Base-by-base conservation (phyloP, 2,888 invertebrate genomes). In the Eurytoma adleriae region DNA sequence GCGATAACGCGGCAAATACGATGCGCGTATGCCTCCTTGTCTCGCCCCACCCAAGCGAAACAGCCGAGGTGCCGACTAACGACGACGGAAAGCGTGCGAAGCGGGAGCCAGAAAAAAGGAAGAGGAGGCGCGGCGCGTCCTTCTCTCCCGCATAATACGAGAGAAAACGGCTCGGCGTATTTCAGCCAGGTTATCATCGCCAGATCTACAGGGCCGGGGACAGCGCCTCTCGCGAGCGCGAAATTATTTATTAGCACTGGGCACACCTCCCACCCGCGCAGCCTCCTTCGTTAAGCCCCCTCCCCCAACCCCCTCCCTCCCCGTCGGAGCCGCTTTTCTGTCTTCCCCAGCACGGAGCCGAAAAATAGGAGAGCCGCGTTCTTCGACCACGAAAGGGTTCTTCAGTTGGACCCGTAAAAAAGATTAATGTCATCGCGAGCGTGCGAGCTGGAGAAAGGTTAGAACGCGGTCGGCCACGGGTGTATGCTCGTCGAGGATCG, bases 121-220 rank as follows among this genome's bases (percentile, higher is more conserved):
- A 67, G 18, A 73, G 54, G 54, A 27, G n/a, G 24, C 24, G 20
- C 20, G 30, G 7, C 7, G 12, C 24, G 20, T 10, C n/a, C 40
- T 30, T 62, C 62, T 24, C 16, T 12, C 14, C 27, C 20, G 61
- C 40, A n/a, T 12, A 61, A 52, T 57, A 16, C 56, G 66, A 27
- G 54, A 66, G 14, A 27, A 20, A 61, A 40, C 40, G 48, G 61
- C 86, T 85, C 86, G 86, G 87, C 87, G 89, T 90, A 90, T 90
- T 90, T 90, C 88, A 90, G 16, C 27, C 86, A 85, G 84, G 89
- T 90, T 90, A 90, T 90, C 90, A 90, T 88, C 90, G 85, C 87
- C 90, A 90, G 90, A 90, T 90, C 90, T 90, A 89, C 90, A 88
- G 89, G 88, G 89, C 89, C 88, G 89, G 89, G 89, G 85, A 86